Evolutionary conservation across 2,888 invertebrate genomes (phyloP), one percentile per base, ranked within the genome.

Genomic region (Andrena flavipes): DNA sequence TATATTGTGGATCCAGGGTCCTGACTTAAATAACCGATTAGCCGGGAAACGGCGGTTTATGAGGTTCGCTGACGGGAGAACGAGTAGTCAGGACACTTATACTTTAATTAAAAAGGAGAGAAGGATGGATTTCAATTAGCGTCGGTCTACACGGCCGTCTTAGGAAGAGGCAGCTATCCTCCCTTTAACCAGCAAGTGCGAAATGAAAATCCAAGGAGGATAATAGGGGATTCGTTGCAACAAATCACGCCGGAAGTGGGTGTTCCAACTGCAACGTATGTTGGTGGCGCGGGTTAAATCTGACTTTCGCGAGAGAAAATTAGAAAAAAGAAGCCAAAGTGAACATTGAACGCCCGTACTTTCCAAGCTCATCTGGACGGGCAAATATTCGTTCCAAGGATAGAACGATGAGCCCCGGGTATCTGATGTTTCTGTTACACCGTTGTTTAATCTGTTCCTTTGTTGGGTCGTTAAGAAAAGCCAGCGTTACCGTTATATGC

Each of bases 91-190:
- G 69, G 42, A 60, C 69, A 54, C 74, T 73, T 74, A 65, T 48
- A 64, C 74, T 64, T 81, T 81, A 81, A 81, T 81, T 81, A 81
- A 74, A 80, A 81, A 79, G 68, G 49, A 64, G 80, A 59, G 80
- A 80, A 74, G 60, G 74, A 81, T 81, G 81, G 80, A 74, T 79
- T 81, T 73, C 81, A 81, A 81, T 81, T 81, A 81, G 81, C 68
- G 80, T 72, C 73, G 48, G 48, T 54, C 49, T 20, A 20, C 64
- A 51, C 62, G 30, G 13, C 7, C 56, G 73, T 56, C 63, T 64
- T 64, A 30, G 48, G 26, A 72, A 29, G 35, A 65, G 69, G 59
- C 48, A 54, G 26, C 67, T 23, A 13, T 5, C 42, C 65, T 64
- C 51, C 62, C 64, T 23, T 6, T 26, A 42, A 10, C n/a, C 29